Evolutionary conservation across 2,888 invertebrate species (phyloP), one percentile per base, ranked within the genome.

Genomic region (Microplitis manilae): DNA sequence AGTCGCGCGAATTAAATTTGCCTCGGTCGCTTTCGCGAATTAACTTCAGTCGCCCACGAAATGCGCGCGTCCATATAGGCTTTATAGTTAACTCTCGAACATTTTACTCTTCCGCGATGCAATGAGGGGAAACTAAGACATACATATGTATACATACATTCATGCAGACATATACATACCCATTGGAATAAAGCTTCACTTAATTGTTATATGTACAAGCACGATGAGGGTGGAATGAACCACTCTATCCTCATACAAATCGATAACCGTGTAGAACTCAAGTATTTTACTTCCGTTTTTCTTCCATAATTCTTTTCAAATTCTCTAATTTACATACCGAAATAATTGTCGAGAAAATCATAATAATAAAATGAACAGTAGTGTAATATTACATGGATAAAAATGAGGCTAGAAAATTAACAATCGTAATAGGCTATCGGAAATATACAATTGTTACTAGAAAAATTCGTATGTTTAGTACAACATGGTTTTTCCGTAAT

Each of bases 1-100:
- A 88, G 83, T 86, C 83, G 85, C 84, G 81, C 86, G 85, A 86
- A 86, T 88, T 87, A 84, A 87, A 88, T 88, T 87, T 85, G 84
- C 83, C 83, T 81, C 86, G 85, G 84, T 61, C 83, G 84, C 83
- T 85, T 86, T 87, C 85, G 84, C 84, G 81, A 84, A 87, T 87
- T 85, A 85, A 84, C 83, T 84, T 82, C 77, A 79, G 74, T 83
- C 86, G 86, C 86, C 86, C 83, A 86, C 87, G 80, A 79, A 65
- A 79, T 79, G 62, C 68, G 75, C 62, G 75, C 62, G 62, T 62
- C 20, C 62, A 20, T 72, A 39, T 73, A 39, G 17, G 8, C 61
- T 40, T 20, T 40, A 30, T 61, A 72, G 50, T 50, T 50, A 50
- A 50, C 50, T 50, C 50, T 50, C 50, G 9, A 50, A 50, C 50